Base-by-base conservation (phyloP, 2,888 invertebrate species). In the Temnothorax ravouxi region DNA sequence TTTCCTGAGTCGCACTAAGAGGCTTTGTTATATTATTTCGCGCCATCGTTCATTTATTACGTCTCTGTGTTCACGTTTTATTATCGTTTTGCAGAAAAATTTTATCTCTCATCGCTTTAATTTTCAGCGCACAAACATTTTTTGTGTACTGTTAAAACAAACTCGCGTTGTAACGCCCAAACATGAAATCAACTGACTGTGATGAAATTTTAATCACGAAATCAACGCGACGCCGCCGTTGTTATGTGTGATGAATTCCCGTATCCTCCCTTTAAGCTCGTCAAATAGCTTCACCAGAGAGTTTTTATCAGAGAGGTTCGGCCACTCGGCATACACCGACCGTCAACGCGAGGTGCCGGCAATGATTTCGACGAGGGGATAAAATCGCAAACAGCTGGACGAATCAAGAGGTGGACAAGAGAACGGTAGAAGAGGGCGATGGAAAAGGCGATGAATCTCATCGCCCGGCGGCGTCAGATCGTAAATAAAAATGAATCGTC, bases 401-500 rank as follows among this genome's bases (percentile, higher is more conserved):
- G 38, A 44, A 50, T 79, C 71, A 59, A 34, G 34, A 25, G 18
- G 11, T 25, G 34, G 38, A 9, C 15, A 44, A 41, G 66, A 67
- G 67, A 18, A 21, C n/a, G 54, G 11, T 3, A 4, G 21, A 34
- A 47, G 15, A 47, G 79, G 34, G n/a, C 67, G 29, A 44, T 47
- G 59, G 59, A 59, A 50, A 72, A 80, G 79, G 59, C 72, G 79
- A 64, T 72, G 79, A 80, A 80, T 80, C 59, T 61, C 72, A 72
- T 80, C 79, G 72, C 18, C 25, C n/a, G 25, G 11, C 21, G 80
- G 85, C 86, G 84, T 84, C 62, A 71, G 88, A 84, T 90, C 91
- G 93, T 92, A 93, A 93, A 93, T 93, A 93, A 93, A 91, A 92
- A 92, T 90, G 91, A 92, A 91, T 92, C 91, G 89, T 76, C 83